These are phyloP conservation scores for Dascyllus trimaculatus DNA, from an alignment of 2,113 vertebrate species.

Conservation along the genomic window DNA sequence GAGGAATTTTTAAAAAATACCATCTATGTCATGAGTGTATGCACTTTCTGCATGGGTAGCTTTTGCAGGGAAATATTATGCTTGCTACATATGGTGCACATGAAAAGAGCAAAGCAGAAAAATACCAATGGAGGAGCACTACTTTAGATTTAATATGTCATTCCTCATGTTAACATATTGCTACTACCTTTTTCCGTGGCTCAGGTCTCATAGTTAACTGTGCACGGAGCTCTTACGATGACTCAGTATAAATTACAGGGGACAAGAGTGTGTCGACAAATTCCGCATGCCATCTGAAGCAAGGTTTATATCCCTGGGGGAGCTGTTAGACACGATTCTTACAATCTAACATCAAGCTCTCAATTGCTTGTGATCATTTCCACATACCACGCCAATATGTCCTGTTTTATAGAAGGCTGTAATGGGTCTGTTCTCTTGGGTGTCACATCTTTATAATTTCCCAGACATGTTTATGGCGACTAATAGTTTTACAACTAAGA, in stretches of 20 bases:
- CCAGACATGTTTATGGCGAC: slow-evolving; percentile 44
- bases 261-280: slow-evolving; percentile 19
- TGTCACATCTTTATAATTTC: slow-evolving; percentile 34
- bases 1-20: background rate
- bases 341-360: slow-evolving; percentile 54
- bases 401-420: slow-evolving; percentile 50
- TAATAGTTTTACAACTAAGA: slow-evolving; percentile 20
- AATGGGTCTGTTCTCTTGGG: slow-evolving; percentile 48
- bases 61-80: background rate
- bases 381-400: slow-evolving; percentile 49
- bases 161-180: background rate
- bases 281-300: slow-evolving; percentile 33
- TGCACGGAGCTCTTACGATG: background rate
- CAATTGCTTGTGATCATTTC: slow-evolving; percentile 70
- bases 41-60: background rate
- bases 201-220: background rate
- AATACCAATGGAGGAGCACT: background rate
- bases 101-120: background rate
- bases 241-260: slow-evolving; percentile 46
- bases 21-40: background rate
- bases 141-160: slow-evolving; percentile 13
- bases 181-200: background rate
- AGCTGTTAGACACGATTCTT: slow-evolving; percentile 58
- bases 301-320: slow-evolving; percentile 54
- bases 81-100: background rate